A percentile compares a stretch with the other conserved stretches of the same genome.
phyloP scores from a whole-genome alignment of 2,888 invertebrate species.

The Laothoe populi region DNA sequence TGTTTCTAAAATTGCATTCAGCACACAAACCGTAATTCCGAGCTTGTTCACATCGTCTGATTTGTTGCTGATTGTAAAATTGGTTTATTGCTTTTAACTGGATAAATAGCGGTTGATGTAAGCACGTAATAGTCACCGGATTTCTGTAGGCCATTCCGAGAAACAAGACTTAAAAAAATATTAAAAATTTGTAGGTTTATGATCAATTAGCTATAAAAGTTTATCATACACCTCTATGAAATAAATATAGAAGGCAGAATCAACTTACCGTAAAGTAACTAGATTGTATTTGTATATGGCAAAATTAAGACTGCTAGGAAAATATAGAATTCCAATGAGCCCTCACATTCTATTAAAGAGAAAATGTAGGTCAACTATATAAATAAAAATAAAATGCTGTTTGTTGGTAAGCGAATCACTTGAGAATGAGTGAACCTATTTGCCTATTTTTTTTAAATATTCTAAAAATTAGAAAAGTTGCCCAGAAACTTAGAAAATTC shows the following conservation, averaged over 20 bases:
- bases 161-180: not conserved
- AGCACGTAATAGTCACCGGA: slow-evolving; percentile 15
- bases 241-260: slow-evolving; percentile 6
- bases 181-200: slow-evolving; percentile 6
- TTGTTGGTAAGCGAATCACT: too few relatives aligned
- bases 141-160: not conserved
- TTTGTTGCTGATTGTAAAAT: slow-evolving; percentile 22
- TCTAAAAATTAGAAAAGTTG: too few relatives aligned
- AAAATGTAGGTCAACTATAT: not conserved
- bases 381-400: too few relatives aligned
- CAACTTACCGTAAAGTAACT: not conserved
- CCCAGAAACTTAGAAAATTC: too few relatives aligned
- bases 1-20: slow-evolving; percentile 15
- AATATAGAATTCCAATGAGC: not conserved
- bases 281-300: not conserved
- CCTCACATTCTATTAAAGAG: not conserved
- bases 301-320: slow-evolving; percentile 3
- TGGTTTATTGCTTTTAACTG: slow-evolving; percentile 23
- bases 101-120: slow-evolving; percentile 20
- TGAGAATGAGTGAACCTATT: too few relatives aligned
- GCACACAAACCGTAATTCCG: slow-evolving; percentile 13
- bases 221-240: not conserved
- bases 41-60: slow-evolving; percentile 16
- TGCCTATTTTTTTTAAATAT: too few relatives aligned
- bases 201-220: not conserved